Percentiles rank a stretch among this genome's conserved stretches.
phyloP scores from a whole-genome alignment of 1,140 invertebrate genomes.

The Macrosteles quadrilineatus region DNA sequence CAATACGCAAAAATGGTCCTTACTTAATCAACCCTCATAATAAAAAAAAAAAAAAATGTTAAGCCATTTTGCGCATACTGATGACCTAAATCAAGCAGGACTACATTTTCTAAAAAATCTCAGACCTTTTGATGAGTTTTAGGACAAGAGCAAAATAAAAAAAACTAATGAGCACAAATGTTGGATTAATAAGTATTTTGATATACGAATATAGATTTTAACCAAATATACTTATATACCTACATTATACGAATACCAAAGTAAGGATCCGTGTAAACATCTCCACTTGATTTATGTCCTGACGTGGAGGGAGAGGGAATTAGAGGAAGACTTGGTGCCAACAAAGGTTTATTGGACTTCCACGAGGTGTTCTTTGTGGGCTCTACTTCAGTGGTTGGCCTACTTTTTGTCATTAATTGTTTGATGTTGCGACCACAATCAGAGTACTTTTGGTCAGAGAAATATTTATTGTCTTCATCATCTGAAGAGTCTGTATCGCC shows the following conservation, averaged over 20 bases:
- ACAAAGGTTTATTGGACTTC: conserved; percentile 35
- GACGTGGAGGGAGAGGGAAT: no score
- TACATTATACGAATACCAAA: conserved; percentile 69
- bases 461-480: conserved; percentile 75
- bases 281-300: conserved; percentile 36
- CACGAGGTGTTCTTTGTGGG: not conserved
- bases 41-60: no score
- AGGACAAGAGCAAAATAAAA: not conserved
- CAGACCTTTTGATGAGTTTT: not conserved
- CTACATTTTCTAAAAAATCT: no score
- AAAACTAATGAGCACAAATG: not conserved
- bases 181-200: not conserved
- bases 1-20: no score
- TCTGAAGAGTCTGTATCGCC: conserved; percentile 74
- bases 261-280: conserved; percentile 71
- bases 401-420: conserved; percentile 51
- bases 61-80: no score
- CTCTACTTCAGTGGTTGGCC: not conserved
- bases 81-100: no score
- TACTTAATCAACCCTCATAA: no score
- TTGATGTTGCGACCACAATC: conserved; percentile 69
- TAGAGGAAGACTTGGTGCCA: conserved; percentile 13
- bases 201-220: not conserved
- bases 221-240: conserved; percentile 35
- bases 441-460: conserved; percentile 67